These are phyloP conservation scores for Agelaius tricolor DNA, from an alignment of 2,113 vertebrate genomes.

Conservation along the genomic window DNA sequence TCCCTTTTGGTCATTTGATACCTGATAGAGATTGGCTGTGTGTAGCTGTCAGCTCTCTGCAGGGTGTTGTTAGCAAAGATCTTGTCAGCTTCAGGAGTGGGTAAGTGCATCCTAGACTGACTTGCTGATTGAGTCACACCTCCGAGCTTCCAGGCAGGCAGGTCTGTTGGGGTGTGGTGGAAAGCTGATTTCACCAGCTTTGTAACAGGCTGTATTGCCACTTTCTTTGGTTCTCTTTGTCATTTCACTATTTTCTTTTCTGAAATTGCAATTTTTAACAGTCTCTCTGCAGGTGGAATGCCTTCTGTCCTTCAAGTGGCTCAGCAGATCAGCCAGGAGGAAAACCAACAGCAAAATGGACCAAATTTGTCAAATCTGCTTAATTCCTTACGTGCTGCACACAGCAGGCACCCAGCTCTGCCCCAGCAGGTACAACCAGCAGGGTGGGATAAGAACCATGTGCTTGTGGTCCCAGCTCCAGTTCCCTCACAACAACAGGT, in stretches of 20 bases:
- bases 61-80: neutral
- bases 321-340: conserved; percentile 83
- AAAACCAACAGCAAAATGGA: conserved; percentile 84
- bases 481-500: conserved; percentile 66
- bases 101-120: neutral
- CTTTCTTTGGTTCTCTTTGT: neutral
- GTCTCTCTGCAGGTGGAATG: conserved; percentile 82
- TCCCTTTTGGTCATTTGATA: neutral
- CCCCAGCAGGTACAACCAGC: conserved; percentile 6
- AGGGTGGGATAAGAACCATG: conserved; percentile 65
- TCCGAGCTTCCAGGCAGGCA: neutral
- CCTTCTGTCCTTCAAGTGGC: conserved; percentile 77
- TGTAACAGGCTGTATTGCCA: neutral
- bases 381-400: conserved; percentile 71
- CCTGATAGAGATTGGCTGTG: neutral
- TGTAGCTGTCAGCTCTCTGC: neutral
- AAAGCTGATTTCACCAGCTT: neutral
- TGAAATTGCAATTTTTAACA: neutral
- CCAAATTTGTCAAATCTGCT: conserved; percentile 84
- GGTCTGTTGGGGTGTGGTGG: too few species aligned
- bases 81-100: neutral
- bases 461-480: conserved; percentile 50
- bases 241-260: neutral
- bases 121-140: neutral
- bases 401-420: neutral